Evolutionary conservation across 53 echinoderm and acorn worm species (phyloP).

Genomic region (Paelopatides confundens): DNA sequence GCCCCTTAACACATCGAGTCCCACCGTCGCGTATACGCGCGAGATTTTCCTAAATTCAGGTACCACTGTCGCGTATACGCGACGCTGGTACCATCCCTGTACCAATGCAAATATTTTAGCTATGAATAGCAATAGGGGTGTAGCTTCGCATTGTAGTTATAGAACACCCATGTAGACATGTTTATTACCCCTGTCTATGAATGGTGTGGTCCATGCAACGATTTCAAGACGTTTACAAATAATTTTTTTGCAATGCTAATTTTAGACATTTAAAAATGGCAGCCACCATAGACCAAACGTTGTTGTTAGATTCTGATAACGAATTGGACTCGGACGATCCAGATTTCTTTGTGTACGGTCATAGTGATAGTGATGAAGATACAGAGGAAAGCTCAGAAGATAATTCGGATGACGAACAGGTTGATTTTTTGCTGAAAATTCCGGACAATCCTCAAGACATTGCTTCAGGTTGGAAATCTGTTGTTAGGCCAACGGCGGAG

Average conservation of each 20-base stretch:
- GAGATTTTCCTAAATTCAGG: too few species aligned
- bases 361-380: neutral
- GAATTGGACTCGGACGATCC: neutral
- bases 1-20: too few species aligned
- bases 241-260: too few species aligned
- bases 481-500: neutral
- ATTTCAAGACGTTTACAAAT: neutral
- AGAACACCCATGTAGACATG: too few species aligned
- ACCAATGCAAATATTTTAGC: too few species aligned
- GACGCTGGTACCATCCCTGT: too few species aligned
- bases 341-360: neutral
- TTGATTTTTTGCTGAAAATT: neutral
- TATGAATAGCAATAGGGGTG: too few species aligned
- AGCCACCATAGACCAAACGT: neutral
- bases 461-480: constrained; percentile 2
- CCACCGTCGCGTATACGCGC: too few species aligned
- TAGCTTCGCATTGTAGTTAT: too few species aligned
- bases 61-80: too few species aligned
- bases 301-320: neutral
- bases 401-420: neutral
- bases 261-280: neutral
- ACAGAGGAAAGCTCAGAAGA: neutral
- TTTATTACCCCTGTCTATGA: too few species aligned
- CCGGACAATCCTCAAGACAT: neutral
- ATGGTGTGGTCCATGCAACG: neutral